Base-by-base conservation (phyloP, 1,140 invertebrate genomes). In the Oreohelix idahoensis region DNA sequence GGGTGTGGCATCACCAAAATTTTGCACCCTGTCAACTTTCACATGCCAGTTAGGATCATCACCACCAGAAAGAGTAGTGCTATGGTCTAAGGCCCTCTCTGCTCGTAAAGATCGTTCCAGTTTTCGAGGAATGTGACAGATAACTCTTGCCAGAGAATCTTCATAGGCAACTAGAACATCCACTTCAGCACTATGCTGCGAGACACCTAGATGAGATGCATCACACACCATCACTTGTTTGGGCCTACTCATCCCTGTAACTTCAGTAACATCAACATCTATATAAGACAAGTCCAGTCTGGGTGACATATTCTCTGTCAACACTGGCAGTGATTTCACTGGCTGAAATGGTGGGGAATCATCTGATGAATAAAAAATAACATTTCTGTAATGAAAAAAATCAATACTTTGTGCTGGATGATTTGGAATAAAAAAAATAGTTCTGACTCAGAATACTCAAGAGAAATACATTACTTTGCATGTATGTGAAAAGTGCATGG, bases 201-300 rank as follows among this genome's bases (percentile, higher is more conserved):
- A 82, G 35, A n/a, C n/a, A n/a, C n/a, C n/a, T n/a, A 15, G 10
- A 20, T 51, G 70, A n/a, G 80, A 82, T 1, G 71, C 80, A 82
- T 82, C 80, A 66, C 8, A 82, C n/a, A 82, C 70, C 13, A 82
- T 53, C 32, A 82, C 71, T 23, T 70, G 35, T 39, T 82, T 23
- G 2, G 70, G 49, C 20, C 26, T 39, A 10, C n/a, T 20, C 2
- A n/a, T 17, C 1, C 10, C 38, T 11, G 66, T 4, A 10, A 71
- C 32, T 1, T 58, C 49, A 29, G 39, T 75, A 11, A 26, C 49
- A 29, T 82, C 71, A 4, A 39, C n/a, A 32, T 81, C 79, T 20
- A 32, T 23, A 75, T 82, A 70, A 36, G 80, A 82, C 4, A 82
- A 32, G 35, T 82, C 70, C n/a, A 82, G 71, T n/a, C 71, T 66